These are phyloP conservation scores for Drosophila obscura DNA, from an alignment of 1,140 invertebrate species.

Conservation along the genomic window DNA sequence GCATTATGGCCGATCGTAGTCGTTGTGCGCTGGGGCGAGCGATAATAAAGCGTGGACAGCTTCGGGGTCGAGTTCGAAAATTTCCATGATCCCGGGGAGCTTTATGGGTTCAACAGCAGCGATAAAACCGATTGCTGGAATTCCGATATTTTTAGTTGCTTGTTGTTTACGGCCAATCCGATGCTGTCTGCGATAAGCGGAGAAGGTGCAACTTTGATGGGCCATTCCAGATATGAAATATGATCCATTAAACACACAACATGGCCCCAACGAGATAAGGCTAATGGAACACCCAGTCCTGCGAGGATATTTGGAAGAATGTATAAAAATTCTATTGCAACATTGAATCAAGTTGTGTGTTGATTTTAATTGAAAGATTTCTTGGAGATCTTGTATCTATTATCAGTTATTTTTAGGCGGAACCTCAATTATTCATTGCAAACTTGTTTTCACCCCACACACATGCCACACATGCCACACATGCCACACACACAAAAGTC, in stretches of 20 bases:
- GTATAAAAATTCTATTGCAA: too few relatives aligned
- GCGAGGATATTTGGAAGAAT: too few relatives aligned
- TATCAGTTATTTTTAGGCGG: constrained; percentile 19
- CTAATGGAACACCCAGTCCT: constrained; percentile 9
- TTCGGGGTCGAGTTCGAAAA: constrained; percentile 3
- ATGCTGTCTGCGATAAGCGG: constrained; percentile 39
- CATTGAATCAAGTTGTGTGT: too few relatives aligned
- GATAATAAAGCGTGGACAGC: constrained; percentile 71
- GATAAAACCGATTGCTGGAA: constrained; percentile 51
- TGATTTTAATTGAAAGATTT: constrained; percentile 28
- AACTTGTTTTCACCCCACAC: constrained; percentile 41
- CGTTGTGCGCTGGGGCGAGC: not conserved
- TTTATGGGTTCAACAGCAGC: constrained; percentile 57
- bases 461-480: constrained; percentile 1
- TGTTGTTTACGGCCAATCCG: constrained; percentile 53
- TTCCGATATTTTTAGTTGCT: constrained; percentile 45
- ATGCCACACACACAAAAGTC: constrained; percentile 14
- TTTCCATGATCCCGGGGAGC: constrained; percentile 22
- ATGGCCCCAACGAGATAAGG: not conserved
- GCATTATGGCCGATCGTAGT: constrained; percentile 10
- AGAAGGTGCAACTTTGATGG: constrained; percentile 65
- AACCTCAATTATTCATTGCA: constrained; percentile 14
- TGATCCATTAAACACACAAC: constrained; percentile 33
- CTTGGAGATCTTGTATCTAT: not conserved
- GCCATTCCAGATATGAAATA: constrained; percentile 59